Base-by-base conservation (phyloP, 2,888 invertebrate genomes). In the Trisateles emortualis region DNA sequence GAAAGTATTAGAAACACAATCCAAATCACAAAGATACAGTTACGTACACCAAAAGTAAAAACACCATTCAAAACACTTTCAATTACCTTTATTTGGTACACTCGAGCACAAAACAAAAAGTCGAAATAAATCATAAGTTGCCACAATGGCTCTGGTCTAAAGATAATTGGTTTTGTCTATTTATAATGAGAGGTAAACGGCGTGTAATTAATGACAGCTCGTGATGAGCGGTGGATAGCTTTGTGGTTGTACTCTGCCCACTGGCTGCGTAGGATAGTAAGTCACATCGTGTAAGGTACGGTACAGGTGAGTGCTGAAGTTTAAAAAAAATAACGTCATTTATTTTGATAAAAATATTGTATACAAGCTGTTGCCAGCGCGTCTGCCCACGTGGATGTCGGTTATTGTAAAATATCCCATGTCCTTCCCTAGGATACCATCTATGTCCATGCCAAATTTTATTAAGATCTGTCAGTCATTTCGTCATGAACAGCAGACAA, bases 131-230 rank as follows among this genome's bases (percentile, higher is more conserved):
- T 87, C 86, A 86, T 59, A 72, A 72, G 60, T 53, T 52, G 53
- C 53, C 68, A 71, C 67, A 71, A 74, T 74, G 68, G 75, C 63
- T 68, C 68, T 85, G 81, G 79, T 83, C 48, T 81, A 78, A 80
- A 84, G 70, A 73, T 85, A 87, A 87, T 87, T 85, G 86, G 85
- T 84, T 84, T 83, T 81, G 84, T 86, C 88, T 86, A 84, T 85
- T 83, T 84, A 84, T 90, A 90, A 91, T 88, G 86, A 84, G 86
- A 69, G 78, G 80, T 87, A 86, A 88, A 83, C 81, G 82, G 83
- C 74, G 71, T 74, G 80, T 89, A 88, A 91, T 91, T 89, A 90
- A 91, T 91, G 87, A 77, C 76, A 72, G 77, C 44, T 56, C 52
- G 64, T 76, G 79, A 83, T 80, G 76, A 74, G 70, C 63, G 69